These are phyloP conservation scores for Polydrusus cervinus DNA, from an alignment of 2,888 invertebrate genomes.

Conservation along the genomic window DNA sequence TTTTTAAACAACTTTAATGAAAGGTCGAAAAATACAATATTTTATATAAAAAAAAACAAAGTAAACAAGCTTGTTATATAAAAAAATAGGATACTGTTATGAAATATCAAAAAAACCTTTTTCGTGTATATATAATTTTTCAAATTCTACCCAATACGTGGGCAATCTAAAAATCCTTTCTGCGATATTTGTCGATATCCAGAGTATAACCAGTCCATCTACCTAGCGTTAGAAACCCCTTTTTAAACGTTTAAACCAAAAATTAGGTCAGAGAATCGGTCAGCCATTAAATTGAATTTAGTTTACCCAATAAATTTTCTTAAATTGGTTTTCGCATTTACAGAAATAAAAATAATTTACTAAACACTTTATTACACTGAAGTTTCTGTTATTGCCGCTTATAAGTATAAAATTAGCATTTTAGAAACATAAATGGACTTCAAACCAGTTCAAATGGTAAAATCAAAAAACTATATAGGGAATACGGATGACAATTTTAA, in stretches of 20 bases:
- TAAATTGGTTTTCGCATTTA: slow-evolving; percentile 3
- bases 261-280: slow-evolving; percentile 5
- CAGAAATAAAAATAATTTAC: slow-evolving; percentile 7
- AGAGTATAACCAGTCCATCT: neutral
- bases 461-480: no score
- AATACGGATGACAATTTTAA: no score
- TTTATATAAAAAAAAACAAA: no score
- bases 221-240: neutral
- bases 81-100: no score
- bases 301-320: neutral
- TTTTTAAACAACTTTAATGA: no score
- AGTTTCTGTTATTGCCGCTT: neutral
- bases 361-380: neutral
- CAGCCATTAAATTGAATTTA: slow-evolving; percentile 2
- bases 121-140: no score
- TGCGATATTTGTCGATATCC: neutral
- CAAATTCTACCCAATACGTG: no score
- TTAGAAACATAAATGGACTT: neutral
- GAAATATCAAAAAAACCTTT: no score
- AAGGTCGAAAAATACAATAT: no score
- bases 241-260: neutral
- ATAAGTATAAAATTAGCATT: neutral
- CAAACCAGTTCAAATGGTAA: no score
- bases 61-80: no score
- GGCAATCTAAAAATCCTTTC: no score